These are phyloP conservation scores for Eulemur mongoz DNA, from an alignment of 2,797 vertebrate genomes.

Conservation along the genomic window DNA sequence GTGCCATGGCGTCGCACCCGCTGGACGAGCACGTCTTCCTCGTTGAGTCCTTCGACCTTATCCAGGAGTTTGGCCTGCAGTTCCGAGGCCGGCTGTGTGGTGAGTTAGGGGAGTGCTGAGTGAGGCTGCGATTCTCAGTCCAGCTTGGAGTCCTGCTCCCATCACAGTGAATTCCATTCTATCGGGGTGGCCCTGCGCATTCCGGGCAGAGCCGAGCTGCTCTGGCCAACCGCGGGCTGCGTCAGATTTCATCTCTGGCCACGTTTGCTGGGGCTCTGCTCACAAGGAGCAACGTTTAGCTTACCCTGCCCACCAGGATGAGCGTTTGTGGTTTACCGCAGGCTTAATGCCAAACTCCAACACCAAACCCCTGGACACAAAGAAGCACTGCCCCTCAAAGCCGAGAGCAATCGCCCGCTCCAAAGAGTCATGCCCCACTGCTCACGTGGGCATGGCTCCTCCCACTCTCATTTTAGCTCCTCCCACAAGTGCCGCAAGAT, in stretches of 20 bases:
- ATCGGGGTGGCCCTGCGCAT: accelerated
- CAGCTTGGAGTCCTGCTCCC: accelerated
- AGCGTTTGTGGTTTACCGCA: background rate
- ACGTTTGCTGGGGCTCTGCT: background rate
- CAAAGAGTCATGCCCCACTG: accelerated
- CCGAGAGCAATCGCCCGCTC: accelerated
- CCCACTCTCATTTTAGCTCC: background rate
- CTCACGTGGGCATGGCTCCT: accelerated
- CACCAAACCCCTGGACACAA: background rate
- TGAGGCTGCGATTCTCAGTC: background rate
- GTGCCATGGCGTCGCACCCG: slow-evolving; percentile 95
- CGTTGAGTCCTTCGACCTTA: slow-evolving; percentile 96
- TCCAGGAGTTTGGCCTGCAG: slow-evolving; percentile 96
- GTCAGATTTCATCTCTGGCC: background rate
- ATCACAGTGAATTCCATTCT: accelerated
- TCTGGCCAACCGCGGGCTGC: too few relatives aligned
- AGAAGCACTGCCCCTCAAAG: background rate
- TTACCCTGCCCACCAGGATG: background rate
- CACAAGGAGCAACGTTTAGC: background rate
- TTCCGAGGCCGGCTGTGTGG: slow-evolving; percentile 95
- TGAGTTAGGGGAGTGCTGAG: slow-evolving; percentile 75
- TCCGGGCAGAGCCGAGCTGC: accelerated
- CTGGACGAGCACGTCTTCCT: slow-evolving; percentile 97
- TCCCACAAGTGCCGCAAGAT: background rate
- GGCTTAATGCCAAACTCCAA: background rate